Evolutionary conservation across 2,888 invertebrate genomes (phyloP), one percentile per base, ranked within the genome.

Genomic region (Sarcophaga caerulescens): DNA sequence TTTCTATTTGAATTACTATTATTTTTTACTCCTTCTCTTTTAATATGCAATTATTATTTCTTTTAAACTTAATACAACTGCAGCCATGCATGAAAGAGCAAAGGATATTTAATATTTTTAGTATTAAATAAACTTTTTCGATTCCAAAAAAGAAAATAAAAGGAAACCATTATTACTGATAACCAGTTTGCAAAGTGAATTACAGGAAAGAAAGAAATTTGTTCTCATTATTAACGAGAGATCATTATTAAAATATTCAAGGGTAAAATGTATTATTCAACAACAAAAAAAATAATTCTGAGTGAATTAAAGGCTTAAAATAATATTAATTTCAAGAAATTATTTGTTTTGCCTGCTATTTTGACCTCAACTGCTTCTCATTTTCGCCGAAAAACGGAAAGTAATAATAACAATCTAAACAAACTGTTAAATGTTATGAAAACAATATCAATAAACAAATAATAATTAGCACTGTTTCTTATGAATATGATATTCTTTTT

Each of bases 11-110:
- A 57, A 66, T 59, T 21, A 63, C 1, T 35, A 21, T 77, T 66
- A 45, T 66, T 11, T 59, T 52, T 12, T 77, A 8, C 47, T 52
- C 62, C 71, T 35, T 62, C 62, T 73, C 52, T 66, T 74, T 65
- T 35, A 35, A 35, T 35, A 8, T 10, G 44, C n/a, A 57, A 73
- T 78, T 68, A 75, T 63, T 70, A 62, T 76, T 76, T 74, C 21
- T 71, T 52, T 70, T 76, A 57, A 79, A 81, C 68, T 87, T 82
- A 82, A 85, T 88, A 80, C 84, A 77, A 82, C 79, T 85, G 80
- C 87, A 88, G 82, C 57, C 85, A 85, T 23, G 63, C 87, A 81
- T 74, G 71, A 70, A 80, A 68, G 69, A 57, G 59, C 45, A 47
- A 35, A 35, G 73, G 35, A 76, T 85, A 76, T 82, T 78, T 85